A percentile compares a stretch with the other conserved stretches of the same genome.
Evolutionary conservation across 2,797 vertebrate genomes (phyloP).

Genomic region (Novumbra hubbsi): DNA sequence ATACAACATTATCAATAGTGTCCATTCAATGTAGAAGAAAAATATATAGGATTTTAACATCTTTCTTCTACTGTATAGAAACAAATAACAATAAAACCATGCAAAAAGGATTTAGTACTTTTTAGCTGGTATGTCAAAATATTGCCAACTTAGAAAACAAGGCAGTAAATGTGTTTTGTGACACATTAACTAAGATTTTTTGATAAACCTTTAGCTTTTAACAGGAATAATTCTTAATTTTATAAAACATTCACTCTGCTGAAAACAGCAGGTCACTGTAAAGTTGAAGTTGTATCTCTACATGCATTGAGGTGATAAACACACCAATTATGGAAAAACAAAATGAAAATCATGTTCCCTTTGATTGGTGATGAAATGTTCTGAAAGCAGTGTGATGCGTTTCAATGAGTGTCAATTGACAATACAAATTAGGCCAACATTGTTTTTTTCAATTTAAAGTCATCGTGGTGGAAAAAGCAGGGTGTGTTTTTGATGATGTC

Average conservation of each 20-base stretch:
- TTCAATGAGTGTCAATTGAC: conserved; percentile 32
- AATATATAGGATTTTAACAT: conserved; percentile 5
- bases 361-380: conserved; percentile 70
- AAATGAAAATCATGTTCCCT: conserved; percentile 55
- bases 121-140: conserved; percentile 47
- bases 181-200: conserved; percentile 26
- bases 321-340: conserved; percentile 47
- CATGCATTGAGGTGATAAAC: conserved; percentile 46
- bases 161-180: conserved; percentile 50
- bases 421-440: too few relatives aligned
- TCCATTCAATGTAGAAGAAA: not conserved
- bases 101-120: conserved; percentile 29
- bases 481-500: conserved; percentile 21
- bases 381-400: conserved; percentile 69
- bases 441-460: too few relatives aligned
- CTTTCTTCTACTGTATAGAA: conserved; percentile 33
- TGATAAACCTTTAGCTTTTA: not conserved
- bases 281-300: conserved; percentile 39
- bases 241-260: conserved; percentile 29
- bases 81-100: conserved; percentile 36
- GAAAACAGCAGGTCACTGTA: conserved; percentile 34
- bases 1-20: not conserved
- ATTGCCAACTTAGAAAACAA: conserved; percentile 46
- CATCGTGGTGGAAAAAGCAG: not conserved
- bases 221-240: conserved; percentile 1